phyloP scores from a whole-genome alignment of 2,113 vertebrate genomes.

The Cheirogaleus medius region DNA sequence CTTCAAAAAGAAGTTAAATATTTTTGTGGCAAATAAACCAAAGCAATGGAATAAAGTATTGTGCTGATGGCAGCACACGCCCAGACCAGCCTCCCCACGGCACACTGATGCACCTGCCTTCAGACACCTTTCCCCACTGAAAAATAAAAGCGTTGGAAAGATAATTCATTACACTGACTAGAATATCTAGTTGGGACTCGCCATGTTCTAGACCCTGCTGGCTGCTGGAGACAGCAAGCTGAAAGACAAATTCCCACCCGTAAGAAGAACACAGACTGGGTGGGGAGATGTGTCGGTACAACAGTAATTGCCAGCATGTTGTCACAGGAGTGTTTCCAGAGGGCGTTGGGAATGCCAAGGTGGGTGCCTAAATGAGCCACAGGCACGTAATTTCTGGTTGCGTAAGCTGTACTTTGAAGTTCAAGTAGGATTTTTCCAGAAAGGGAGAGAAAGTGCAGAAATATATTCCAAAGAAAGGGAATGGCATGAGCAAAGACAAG shows the following conservation, averaged over 20 bases:
- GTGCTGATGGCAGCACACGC: background rate
- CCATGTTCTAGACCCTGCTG: background rate
- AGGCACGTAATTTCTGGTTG: background rate
- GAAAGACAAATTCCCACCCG: background rate
- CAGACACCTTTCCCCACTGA: background rate
- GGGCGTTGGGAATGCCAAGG: background rate
- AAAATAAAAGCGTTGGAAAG: background rate
- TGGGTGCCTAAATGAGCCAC: too few relatives aligned
- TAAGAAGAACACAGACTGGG: background rate
- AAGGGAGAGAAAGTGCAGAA: background rate
- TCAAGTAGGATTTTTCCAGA: background rate
- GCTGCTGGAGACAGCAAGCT: background rate
- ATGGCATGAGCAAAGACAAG: background rate
- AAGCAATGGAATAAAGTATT: background rate
- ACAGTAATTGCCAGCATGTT: background rate
- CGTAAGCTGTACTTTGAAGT: background rate
- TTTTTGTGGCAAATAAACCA: background rate
- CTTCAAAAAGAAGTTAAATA: constrained; percentile 5
- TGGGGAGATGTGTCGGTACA: background rate
- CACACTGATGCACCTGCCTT: background rate
- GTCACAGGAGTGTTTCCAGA: background rate
- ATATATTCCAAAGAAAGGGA: background rate
- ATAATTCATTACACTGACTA: background rate
- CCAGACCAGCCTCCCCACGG: background rate
- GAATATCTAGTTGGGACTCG: background rate